Evolutionary conservation across 2,888 invertebrate species (phyloP).

Genomic region (Aromia moschata): DNA sequence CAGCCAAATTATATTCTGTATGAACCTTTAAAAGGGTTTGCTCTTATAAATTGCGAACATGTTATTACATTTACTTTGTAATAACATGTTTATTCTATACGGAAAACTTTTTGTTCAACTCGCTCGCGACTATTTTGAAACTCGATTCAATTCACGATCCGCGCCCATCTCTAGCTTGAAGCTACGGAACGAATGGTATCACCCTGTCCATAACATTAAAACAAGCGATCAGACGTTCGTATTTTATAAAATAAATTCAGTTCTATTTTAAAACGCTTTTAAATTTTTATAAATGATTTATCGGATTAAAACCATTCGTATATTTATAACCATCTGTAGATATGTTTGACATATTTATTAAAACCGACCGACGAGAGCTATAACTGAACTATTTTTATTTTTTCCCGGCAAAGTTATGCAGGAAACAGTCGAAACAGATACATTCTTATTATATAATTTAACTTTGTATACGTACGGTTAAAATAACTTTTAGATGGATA

Average conservation of each 20-base stretch:
- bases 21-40: no score
- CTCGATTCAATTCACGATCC: no score
- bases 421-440: not conserved
- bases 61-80: no score
- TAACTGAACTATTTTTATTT: slow-evolving; percentile 3
- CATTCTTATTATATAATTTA: not conserved
- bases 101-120: no score
- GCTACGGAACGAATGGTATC: no score
- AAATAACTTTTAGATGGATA: no score
- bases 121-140: no score
- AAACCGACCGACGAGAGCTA: slow-evolving; percentile 1
- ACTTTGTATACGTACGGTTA: no score
- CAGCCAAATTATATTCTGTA: no score
- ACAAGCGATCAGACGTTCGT: not conserved
- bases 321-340: slow-evolving; percentile 3
- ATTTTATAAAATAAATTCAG: not conserved
- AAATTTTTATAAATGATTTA: slow-evolving; percentile 8
- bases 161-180: no score
- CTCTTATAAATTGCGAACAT: no score
- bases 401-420: not conserved
- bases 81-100: no score
- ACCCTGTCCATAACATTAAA: not conserved
- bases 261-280: slow-evolving; percentile 12
- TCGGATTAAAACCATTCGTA: slow-evolving; percentile 4
- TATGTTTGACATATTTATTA: slow-evolving; percentile 10